Conservation (phyloP, 2,113 vertebrate genomes). For the Cacatua alba region DNA sequence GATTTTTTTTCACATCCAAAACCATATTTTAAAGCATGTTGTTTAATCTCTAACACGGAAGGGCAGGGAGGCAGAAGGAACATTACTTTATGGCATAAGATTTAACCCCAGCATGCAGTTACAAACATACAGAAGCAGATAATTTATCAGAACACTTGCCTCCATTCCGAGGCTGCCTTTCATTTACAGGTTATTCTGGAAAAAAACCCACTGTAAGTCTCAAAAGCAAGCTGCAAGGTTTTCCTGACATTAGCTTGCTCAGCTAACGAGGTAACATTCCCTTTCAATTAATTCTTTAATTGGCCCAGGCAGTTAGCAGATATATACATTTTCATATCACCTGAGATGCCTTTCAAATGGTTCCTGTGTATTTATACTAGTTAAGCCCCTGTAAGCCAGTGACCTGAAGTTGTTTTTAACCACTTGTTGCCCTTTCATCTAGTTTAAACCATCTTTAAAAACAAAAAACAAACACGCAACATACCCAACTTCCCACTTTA, state of each 20-base stretch:
- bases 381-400: neutral
- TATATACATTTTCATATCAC: neutral
- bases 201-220: neutral
- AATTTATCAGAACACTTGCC: neutral
- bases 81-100: neutral
- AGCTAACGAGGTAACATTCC: conserved; percentile 23
- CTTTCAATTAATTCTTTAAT: conserved; percentile 58
- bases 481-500: neutral
- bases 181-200: neutral
- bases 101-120: neutral
- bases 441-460: neutral
- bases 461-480: neutral
- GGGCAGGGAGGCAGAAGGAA: neutral
- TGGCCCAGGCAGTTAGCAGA: conserved; percentile 10
- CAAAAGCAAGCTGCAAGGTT: neutral
- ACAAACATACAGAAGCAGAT: neutral
- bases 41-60: neutral
- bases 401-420: conserved; percentile 8
- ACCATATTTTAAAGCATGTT: neutral
- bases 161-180: neutral
- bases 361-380: neutral
- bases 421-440: conserved; percentile 7
- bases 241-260: neutral
- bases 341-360: conserved; percentile 26
- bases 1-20: neutral